A percentile compares a stretch with the other conserved stretches of the same genome.
These are phyloP conservation scores for Oegoconia quadripuncta DNA, from an alignment of 2,888 invertebrate genomes.

Conservation along the genomic window DNA sequence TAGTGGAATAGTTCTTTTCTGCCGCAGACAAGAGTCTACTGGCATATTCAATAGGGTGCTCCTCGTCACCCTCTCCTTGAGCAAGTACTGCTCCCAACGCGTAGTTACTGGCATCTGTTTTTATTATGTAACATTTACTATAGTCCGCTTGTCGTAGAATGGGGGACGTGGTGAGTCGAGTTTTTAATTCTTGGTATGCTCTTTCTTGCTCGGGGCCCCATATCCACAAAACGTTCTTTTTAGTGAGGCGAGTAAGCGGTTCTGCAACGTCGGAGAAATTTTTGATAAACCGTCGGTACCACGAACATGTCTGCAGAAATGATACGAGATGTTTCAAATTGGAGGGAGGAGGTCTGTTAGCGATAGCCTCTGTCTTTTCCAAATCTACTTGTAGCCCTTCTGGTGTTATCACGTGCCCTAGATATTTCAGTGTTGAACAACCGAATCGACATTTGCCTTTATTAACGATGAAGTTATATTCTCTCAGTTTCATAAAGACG, in stretches of 20 bases:
- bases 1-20: slow-evolving; percentile 49
- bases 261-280: slow-evolving; percentile 23
- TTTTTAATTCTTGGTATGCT: slow-evolving; percentile 22
- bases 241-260: slow-evolving; percentile 27
- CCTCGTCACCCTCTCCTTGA: slow-evolving; percentile 24
- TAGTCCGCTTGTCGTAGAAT: slow-evolving; percentile 28
- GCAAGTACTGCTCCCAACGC: too few species aligned
- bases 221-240: slow-evolving; percentile 27
- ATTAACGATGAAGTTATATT: slow-evolving; percentile 21
- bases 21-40: slow-evolving; percentile 24
- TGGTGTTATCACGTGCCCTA: slow-evolving; percentile 26
- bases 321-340: neutral
- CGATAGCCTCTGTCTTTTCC: slow-evolving; percentile 17
- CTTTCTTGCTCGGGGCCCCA: slow-evolving; percentile 24
- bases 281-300: slow-evolving; percentile 31
- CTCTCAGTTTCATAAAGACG: slow-evolving; percentile 15
- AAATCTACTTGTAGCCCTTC: slow-evolving; percentile 27
- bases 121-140: slow-evolving; percentile 26
- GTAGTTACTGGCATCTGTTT: slow-evolving; percentile 35
- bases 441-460: slow-evolving; percentile 21
- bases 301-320: slow-evolving; percentile 28
- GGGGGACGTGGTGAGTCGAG: slow-evolving; percentile 20
- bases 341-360: neutral
- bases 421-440: slow-evolving; percentile 20
- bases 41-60: slow-evolving; percentile 26